A percentile compares a stretch with the other conserved stretches of the same genome.
Conservation (phyloP, 2,113 vertebrate genomes). For the Anolis carolinensis region DNA sequence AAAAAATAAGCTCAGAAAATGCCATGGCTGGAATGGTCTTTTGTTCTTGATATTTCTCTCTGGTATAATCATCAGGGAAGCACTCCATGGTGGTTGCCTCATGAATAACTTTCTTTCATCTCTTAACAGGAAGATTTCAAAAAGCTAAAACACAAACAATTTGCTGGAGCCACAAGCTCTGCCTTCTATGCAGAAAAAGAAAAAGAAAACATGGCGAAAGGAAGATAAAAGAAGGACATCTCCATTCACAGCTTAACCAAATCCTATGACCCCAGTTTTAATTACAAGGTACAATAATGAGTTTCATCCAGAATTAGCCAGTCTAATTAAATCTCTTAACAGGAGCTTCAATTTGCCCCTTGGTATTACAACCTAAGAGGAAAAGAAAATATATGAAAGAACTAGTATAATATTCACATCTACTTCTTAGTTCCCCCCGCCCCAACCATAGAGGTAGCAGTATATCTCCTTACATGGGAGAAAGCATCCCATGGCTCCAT, state of each 20-base stretch:
- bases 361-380: neutral
- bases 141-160: slow-evolving; percentile 5
- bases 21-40: slow-evolving; percentile 52
- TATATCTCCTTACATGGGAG: neutral
- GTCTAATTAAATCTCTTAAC: slow-evolving; percentile 17
- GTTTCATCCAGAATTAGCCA: slow-evolving; percentile 30
- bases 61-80: slow-evolving; percentile 50
- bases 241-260: neutral
- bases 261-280: neutral
- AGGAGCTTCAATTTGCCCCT: slow-evolving; percentile 9
- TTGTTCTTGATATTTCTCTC: slow-evolving; percentile 14
- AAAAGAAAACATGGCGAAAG: neutral
- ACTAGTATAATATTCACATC: neutral
- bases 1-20: slow-evolving; percentile 47
- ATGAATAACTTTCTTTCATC: slow-evolving; percentile 24
- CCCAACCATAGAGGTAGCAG: neutral
- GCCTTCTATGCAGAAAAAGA: neutral
- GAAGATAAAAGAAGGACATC: neutral
- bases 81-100: slow-evolving; percentile 24
- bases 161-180: neutral
- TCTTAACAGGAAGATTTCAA: slow-evolving; percentile 32
- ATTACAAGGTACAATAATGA: neutral
- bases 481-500: neutral
- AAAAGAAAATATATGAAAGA: slow-evolving; percentile 14
- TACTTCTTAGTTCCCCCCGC: slow-evolving; percentile 8